phyloP scores from a whole-genome alignment of 2,888 invertebrate genomes.

The Petrophora chlorosata region DNA sequence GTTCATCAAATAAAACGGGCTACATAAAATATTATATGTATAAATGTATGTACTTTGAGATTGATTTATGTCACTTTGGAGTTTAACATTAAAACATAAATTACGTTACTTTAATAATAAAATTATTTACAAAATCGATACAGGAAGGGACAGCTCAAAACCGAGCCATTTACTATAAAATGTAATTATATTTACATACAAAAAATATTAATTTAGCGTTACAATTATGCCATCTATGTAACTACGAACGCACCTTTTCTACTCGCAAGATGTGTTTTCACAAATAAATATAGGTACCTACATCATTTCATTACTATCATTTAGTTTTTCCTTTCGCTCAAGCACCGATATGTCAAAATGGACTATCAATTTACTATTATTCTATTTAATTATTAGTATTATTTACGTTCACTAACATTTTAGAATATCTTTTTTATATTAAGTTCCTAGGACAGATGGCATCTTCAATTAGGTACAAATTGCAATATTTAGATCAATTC shows the following conservation, averaged over 20 bases:
- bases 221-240: slow-evolving; percentile 36
- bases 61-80: slow-evolving; percentile 8
- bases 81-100: neutral
- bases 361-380: slow-evolving; percentile 53
- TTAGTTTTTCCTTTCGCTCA: slow-evolving; percentile 61
- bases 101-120: slow-evolving; percentile 2
- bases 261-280: slow-evolving; percentile 55
- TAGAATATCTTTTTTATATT: slow-evolving; percentile 70
- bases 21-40: slow-evolving; percentile 18
- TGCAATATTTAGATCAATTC: slow-evolving; percentile 16
- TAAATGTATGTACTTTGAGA: slow-evolving; percentile 15
- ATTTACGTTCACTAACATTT: slow-evolving; percentile 55
- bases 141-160: slow-evolving; percentile 17
- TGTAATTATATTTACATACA: slow-evolving; percentile 24
- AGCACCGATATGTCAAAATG: slow-evolving; percentile 82
- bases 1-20: slow-evolving; percentile 20
- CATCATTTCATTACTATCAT: slow-evolving; percentile 66
- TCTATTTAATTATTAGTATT: slow-evolving; percentile 46
- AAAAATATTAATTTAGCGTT: slow-evolving; percentile 25
- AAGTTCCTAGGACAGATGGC: slow-evolving; percentile 67
- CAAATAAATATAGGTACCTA: slow-evolving; percentile 48
- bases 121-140: slow-evolving; percentile 26
- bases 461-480: slow-evolving; percentile 48
- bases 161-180: slow-evolving; percentile 10
- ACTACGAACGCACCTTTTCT: slow-evolving; percentile 48